Evolutionary conservation across 1,140 invertebrate genomes (phyloP), one percentile per base, ranked within the genome.

Genomic region (Aphaenogaster ashmeadi): DNA sequence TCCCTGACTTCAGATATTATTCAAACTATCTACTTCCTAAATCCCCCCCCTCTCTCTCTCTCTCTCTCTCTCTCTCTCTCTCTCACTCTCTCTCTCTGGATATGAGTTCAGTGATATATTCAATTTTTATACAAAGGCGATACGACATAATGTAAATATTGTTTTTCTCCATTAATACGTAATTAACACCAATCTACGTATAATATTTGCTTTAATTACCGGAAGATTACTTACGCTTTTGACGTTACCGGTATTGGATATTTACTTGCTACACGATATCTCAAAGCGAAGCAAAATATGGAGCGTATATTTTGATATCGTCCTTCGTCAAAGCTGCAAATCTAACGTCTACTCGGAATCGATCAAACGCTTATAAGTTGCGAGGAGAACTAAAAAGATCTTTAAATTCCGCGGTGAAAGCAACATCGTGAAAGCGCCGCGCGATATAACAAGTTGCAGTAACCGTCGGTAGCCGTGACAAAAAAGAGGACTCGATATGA

Each of bases 311-410:
- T 47, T 83, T 60, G 27, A 84, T 84, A 60, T 84, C 80, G 38
- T 47, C 3, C 41, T 38, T 41, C 71, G 13, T 84, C 69, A 84
- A 84, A 84, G 69, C 54, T 38, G 41, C 41, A 47, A 84, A 84
- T 84, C 80, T 84, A 60, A 84, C 80, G 54, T 84, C 52, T 83
- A 83, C 52, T 60, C 41, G 33, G 13, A 84, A 58, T 84, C 69
- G 80, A 84, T 84, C 54, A 84, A 60, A 84, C 80, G 54, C 41
- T 74, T 74, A 58, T 60, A 74, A 83, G 41, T 47, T 50, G 69
- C 38, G 67, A 44, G 52, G 38, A 44, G 67, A 60, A 84, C 69
- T 84, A 84, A 84, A 84, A 74, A 60, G 56, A 75, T 74, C 33
- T 84, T 62, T 54, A 84, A 84, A 84, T 75, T 84, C 13, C 38